Percentiles rank a stretch among this genome's conserved stretches.
Conservation (phyloP, 2,113 vertebrate species). For the Carlito syrichta region DNA sequence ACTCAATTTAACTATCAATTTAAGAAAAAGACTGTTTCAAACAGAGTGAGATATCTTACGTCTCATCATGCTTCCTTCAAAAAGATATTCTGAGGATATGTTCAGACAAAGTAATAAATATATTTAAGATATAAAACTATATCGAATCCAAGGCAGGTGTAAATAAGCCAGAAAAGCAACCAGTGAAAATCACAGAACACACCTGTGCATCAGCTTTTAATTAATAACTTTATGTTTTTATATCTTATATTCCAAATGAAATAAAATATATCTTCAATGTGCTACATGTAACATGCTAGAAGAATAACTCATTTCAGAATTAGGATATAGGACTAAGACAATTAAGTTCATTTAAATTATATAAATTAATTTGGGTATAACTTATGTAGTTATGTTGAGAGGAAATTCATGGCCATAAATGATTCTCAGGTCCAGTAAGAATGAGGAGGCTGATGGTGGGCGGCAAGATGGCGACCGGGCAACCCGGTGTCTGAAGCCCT, state of each 20-base stretch:
- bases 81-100: not conserved
- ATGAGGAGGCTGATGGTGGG: too few species aligned
- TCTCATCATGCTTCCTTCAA: not conserved
- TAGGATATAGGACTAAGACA: not conserved
- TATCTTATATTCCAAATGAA: not conserved
- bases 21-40: not conserved
- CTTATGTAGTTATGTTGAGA: not conserved
- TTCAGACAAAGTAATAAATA: not conserved
- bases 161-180: not conserved
- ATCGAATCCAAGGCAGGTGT: not conserved
- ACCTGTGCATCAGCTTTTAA: too few species aligned
- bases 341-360: not conserved
- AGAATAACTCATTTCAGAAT: not conserved
- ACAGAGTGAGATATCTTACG: not conserved
- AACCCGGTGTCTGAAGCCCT: too few species aligned
- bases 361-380: not conserved
- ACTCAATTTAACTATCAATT: not conserved
- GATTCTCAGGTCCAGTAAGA: not conserved
- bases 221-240: not conserved
- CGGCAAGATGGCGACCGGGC: too few species aligned
- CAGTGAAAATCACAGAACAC: not conserved
- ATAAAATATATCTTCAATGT: not conserved
- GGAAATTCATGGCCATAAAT: not conserved
- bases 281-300: not conserved
- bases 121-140: not conserved